phyloP scores from a whole-genome alignment of 2,888 invertebrate genomes.

The Dysmachus trigonus region DNA sequence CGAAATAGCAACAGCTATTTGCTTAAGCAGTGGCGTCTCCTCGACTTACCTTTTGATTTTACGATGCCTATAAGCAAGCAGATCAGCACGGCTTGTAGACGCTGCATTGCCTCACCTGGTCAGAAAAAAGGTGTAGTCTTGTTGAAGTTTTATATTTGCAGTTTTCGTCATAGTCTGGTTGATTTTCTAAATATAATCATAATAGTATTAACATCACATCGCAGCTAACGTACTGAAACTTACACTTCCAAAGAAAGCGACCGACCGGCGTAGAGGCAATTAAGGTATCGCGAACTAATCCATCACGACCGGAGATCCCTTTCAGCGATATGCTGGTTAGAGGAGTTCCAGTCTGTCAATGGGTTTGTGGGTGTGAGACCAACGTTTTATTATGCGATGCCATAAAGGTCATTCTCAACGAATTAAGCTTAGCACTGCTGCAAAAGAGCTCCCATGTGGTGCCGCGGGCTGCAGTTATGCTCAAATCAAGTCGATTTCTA shows the following conservation, averaged over 20 bases:
- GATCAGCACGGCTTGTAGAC: not conserved
- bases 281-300: not conserved
- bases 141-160: not conserved
- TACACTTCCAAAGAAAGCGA: not conserved
- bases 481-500: not conserved
- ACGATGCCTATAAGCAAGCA: not conserved
- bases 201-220: too few species aligned
- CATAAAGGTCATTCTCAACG: not conserved
- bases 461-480: not conserved
- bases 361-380: not conserved
- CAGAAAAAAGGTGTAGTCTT: not conserved
- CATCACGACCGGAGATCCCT: conserved; percentile 2
- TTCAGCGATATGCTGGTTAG: not conserved
- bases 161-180: not conserved
- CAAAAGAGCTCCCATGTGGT: not conserved
- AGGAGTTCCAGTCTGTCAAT: not conserved
- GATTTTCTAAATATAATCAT: not conserved
- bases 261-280: not conserved
- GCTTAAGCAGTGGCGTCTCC: not conserved
- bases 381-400: not conserved
- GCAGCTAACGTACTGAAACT: not conserved
- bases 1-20: not conserved
- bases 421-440: not conserved
- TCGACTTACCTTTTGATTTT: not conserved
- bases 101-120: not conserved